Percentiles rank a stretch among this genome's conserved stretches.
Evolutionary conservation across 2,888 invertebrate species (phyloP).

Genomic region (Teleiodes luculella): DNA sequence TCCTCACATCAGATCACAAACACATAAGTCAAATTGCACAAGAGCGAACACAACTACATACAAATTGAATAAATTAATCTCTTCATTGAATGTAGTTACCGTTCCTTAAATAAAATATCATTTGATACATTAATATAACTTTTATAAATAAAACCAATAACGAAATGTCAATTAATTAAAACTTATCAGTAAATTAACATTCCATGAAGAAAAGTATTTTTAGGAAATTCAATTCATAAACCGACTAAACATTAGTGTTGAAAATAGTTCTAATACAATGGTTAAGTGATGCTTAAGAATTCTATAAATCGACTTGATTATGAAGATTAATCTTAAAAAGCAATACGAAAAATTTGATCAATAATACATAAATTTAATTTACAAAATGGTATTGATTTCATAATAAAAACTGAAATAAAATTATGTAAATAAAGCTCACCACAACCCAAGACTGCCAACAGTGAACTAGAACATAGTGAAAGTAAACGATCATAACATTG

Average conservation of each 20-base stretch:
- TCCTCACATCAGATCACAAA: conserved; percentile 75
- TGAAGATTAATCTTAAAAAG: conserved; percentile 47
- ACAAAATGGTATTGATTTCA: conserved; percentile 43
- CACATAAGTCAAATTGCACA: conserved; percentile 69
- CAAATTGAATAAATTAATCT: conserved; percentile 75
- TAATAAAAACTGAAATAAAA: conserved; percentile 50
- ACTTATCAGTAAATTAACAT: conserved; percentile 54
- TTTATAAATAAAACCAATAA: conserved; percentile 64
- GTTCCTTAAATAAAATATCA: conserved; percentile 71
- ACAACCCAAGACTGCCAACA: conserved; percentile 48
- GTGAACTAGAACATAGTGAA: conserved; percentile 46
- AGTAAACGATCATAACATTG: conserved; percentile 40
- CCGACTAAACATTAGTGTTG: conserved; percentile 39
- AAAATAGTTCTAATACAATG: conserved; percentile 45
- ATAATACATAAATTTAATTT: conserved; percentile 35
- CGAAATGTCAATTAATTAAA: conserved; percentile 64
- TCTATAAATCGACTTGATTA: conserved; percentile 40
- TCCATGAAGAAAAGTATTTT: conserved; percentile 51
- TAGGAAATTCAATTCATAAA: conserved; percentile 42
- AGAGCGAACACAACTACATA: conserved; percentile 64
- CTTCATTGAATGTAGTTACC: conserved; percentile 56
- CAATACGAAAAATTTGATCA: conserved; percentile 44
- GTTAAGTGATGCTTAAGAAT: conserved; percentile 48
- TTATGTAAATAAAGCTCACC: conserved; percentile 56
- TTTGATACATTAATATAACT: conserved; percentile 63